Percentiles rank a stretch among this genome's conserved stretches.
Evolutionary conservation across 37 sponge, comb jelly and placozoan species (phyloP).

Genomic region (Bolinopsis microptera): DNA sequence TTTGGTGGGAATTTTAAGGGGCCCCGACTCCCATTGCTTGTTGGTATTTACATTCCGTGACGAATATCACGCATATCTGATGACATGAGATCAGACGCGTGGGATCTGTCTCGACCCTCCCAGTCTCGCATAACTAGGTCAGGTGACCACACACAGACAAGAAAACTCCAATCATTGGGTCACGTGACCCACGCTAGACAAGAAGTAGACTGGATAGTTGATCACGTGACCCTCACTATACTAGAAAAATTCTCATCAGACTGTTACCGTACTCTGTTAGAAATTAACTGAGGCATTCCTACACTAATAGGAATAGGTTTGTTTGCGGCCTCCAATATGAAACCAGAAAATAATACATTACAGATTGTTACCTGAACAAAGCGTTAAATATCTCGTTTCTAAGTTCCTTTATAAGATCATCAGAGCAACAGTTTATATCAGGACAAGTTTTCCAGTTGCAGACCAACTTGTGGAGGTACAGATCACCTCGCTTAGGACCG

Average conservation of each 20-base stretch:
- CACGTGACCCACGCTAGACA: no score
- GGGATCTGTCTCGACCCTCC: background rate
- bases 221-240: no score
- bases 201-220: no score
- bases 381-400: constrained; percentile 61
- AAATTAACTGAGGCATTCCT: no score
- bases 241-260: no score
- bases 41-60: background rate
- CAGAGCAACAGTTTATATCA: constrained; percentile 50
- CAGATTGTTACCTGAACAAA: constrained; percentile 32
- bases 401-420: constrained; percentile 60
- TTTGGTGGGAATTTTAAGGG: background rate
- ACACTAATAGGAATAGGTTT: no score
- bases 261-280: no score
- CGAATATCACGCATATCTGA: background rate
- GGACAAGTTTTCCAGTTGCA: constrained; percentile 55
- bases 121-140: no score
- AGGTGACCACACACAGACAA: no score
- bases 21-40: background rate
- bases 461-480: constrained; percentile 45
- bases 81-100: background rate
- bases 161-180: no score
- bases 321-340: no score
- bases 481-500: background rate
- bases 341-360: no score